A percentile compares a stretch with the other conserved stretches of the same genome.
Conservation (phyloP, 2,797 vertebrate genomes). For the Alca torda region DNA sequence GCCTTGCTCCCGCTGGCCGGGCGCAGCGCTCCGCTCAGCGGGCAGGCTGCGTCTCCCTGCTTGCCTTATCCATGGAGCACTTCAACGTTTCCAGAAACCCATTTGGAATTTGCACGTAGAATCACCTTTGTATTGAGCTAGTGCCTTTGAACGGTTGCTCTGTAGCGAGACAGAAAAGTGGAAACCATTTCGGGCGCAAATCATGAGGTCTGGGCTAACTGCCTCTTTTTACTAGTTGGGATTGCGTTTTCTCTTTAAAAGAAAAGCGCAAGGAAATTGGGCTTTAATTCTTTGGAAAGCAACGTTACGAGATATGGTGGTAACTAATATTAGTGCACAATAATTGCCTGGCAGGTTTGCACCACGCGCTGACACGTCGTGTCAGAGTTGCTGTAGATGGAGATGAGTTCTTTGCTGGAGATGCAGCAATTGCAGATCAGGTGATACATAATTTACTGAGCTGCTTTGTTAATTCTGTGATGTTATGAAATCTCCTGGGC, state of each 20-base stretch:
- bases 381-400: neutral
- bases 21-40: neutral
- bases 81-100: neutral
- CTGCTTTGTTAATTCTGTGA: constrained; percentile 34
- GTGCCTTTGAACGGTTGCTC: neutral
- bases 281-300: neutral
- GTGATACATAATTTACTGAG: constrained; percentile 34
- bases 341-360: neutral
- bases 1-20: constrained; percentile 3
- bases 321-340: neutral
- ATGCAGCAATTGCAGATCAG: neutral
- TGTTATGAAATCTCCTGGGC: constrained; percentile 41
- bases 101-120: neutral
- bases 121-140: neutral
- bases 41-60: constrained; percentile 9
- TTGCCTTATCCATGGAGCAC: neutral
- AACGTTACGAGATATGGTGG: neutral
- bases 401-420: neutral
- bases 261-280: neutral
- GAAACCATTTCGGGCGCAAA: rapidly evolving
- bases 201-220: neutral
- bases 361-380: neutral
- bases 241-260: neutral
- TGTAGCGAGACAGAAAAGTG: neutral
- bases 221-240: neutral